phyloP scores from a whole-genome alignment of 1,140 invertebrate genomes.

The Megalopta genalis region DNA sequence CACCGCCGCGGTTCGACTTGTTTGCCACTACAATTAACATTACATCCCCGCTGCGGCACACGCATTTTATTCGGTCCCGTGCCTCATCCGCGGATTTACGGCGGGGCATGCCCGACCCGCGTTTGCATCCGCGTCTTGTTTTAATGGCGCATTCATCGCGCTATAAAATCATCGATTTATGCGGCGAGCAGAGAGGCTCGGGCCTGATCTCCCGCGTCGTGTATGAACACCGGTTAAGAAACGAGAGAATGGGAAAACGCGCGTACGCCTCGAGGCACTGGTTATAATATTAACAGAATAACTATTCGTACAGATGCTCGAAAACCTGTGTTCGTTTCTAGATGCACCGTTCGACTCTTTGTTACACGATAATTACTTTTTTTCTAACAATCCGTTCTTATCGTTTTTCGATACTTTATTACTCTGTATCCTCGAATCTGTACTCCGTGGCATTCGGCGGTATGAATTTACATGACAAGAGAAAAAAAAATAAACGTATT shows the following conservation, averaged over 20 bases:
- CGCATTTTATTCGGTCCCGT: constrained; percentile 28
- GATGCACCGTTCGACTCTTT: neutral
- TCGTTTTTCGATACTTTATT: too few relatives aligned
- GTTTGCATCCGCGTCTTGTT: constrained; percentile 11
- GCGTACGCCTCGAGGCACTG: neutral
- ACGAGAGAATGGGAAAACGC: constrained; percentile 10
- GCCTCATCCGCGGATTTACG: constrained; percentile 32
- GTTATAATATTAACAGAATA: neutral
- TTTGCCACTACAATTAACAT: constrained; percentile 35
- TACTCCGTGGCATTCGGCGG: too few relatives aligned
- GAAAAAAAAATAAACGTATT: too few relatives aligned
- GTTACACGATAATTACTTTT: neutral
- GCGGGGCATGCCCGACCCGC: neutral
- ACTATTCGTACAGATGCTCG: neutral
- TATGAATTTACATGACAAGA: too few relatives aligned
- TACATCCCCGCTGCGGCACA: constrained; percentile 29
- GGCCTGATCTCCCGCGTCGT: constrained; percentile 15
- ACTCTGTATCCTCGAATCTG: too few relatives aligned
- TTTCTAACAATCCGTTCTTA: neutral
- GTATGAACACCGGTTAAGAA: neutral
- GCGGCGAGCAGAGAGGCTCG: neutral
- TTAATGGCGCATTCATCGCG: constrained; percentile 29
- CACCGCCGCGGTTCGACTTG: neutral
- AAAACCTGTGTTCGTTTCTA: neutral
- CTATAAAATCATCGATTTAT: constrained; percentile 47